These are phyloP conservation scores for Corynorhinus townsendii DNA, from an alignment of 2,113 vertebrate genomes.

Conservation along the genomic window DNA sequence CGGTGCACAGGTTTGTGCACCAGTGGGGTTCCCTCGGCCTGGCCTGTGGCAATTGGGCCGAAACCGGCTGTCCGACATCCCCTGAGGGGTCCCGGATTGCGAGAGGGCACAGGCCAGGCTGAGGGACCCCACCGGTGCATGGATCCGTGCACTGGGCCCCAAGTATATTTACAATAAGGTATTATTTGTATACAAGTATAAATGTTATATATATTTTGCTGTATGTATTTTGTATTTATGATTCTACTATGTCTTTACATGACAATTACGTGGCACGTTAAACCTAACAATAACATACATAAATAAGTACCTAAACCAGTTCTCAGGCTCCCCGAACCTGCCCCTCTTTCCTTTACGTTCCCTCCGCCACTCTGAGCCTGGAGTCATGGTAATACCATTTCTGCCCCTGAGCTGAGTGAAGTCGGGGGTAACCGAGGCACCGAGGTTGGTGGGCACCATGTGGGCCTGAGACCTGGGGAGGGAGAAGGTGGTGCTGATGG, in stretches of 20 bases:
- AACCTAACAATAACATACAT: neutral
- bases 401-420: neutral
- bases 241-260: neutral
- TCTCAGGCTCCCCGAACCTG: neutral
- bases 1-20: too few species aligned
- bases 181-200: too few species aligned
- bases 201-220: neutral
- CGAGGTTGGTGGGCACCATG: accelerated
- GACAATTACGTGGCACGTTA: neutral
- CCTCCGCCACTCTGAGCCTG: neutral
- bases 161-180: too few species aligned
- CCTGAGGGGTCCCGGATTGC: too few species aligned
- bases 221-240: neutral
- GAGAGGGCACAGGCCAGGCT: too few species aligned
- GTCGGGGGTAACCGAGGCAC: neutral
- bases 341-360: neutral
- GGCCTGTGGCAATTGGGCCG: too few species aligned
- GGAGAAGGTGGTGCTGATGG: neutral
- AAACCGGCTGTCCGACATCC: too few species aligned
- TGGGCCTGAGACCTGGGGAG: neutral
- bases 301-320: neutral
- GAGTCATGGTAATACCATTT: too few species aligned
- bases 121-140: too few species aligned
- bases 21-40: too few species aligned
- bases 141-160: too few species aligned